Evolutionary conservation across 2,113 vertebrate species (phyloP).

Genomic region (Chamaetylas fuelleborni): DNA sequence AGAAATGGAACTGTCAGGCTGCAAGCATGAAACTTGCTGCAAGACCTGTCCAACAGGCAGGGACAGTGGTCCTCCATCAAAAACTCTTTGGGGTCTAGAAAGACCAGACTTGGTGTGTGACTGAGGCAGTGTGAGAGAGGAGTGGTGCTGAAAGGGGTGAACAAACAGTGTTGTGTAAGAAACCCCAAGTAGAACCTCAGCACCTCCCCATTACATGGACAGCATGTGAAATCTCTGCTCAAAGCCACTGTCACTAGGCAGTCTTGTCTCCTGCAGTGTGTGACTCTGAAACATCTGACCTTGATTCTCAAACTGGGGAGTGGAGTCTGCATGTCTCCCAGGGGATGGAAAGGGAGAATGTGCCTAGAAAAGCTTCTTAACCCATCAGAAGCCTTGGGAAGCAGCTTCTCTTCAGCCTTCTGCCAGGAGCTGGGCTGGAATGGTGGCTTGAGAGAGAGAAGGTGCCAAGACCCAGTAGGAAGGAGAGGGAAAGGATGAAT

Average conservation of each 20-base stretch:
- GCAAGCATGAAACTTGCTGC: neutral
- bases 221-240: neutral
- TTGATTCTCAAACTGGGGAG: neutral
- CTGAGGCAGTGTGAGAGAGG: neutral
- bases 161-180: neutral
- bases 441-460: neutral
- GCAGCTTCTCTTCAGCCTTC: neutral
- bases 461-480: neutral
- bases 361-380: neutral
- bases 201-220: neutral
- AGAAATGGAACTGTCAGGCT: neutral
- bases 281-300: neutral
- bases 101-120: neutral
- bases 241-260: neutral
- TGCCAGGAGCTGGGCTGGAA: neutral
- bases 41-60: neutral
- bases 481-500: neutral
- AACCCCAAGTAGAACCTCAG: neutral
- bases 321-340: neutral
- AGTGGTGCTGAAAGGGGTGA: neutral
- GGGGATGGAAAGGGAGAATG: neutral
- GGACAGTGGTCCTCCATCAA: neutral
- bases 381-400: neutral
- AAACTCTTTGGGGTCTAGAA: neutral
- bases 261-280: neutral